A percentile compares a stretch with the other conserved stretches of the same genome.
Evolutionary conservation across 2,113 vertebrate genomes (phyloP).

Genomic region (Ploceus nigricollis): DNA sequence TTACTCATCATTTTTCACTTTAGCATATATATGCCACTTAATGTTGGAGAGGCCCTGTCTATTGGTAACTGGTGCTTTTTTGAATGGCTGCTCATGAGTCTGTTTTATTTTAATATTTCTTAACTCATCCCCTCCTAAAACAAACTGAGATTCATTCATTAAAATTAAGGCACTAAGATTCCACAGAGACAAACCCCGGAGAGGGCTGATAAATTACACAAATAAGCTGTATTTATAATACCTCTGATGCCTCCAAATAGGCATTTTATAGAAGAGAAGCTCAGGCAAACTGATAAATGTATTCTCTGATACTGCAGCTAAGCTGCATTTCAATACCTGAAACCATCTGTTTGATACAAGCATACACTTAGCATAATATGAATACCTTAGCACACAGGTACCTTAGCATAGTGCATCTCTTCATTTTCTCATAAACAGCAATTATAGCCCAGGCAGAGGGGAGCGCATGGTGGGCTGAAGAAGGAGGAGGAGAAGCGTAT

Average conservation of each 20-base stretch:
- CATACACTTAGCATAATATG: not conserved
- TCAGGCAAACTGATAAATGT: constrained; percentile 43
- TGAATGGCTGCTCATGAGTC: not conserved
- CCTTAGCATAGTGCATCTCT: not conserved
- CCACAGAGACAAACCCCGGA: constrained; percentile 23
- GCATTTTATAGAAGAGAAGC: constrained; percentile 46
- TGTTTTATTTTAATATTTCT: constrained; percentile 53
- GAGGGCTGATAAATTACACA: constrained; percentile 59
- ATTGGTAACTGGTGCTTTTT: not conserved
- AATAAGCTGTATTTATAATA: constrained; percentile 66
- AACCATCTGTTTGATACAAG: constrained; percentile 46
- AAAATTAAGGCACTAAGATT: constrained; percentile 57
- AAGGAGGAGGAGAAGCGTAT: not conserved
- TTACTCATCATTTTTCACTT: constrained; percentile 17
- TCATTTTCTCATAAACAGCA: constrained; percentile 20
- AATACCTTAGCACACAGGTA: constrained; percentile 1
- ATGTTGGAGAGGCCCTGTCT: not conserved
- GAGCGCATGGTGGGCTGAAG: not conserved
- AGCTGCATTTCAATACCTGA: constrained; percentile 11
- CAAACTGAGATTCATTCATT: constrained; percentile 63
- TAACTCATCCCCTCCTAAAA: constrained; percentile 55
- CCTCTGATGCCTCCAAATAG: constrained; percentile 43
- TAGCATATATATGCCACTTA: not conserved
- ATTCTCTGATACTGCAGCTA: constrained; percentile 35
- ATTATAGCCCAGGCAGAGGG: not conserved